phyloP scores from a whole-genome alignment of 2,797 vertebrate species.

The Dermochelys coriacea region DNA sequence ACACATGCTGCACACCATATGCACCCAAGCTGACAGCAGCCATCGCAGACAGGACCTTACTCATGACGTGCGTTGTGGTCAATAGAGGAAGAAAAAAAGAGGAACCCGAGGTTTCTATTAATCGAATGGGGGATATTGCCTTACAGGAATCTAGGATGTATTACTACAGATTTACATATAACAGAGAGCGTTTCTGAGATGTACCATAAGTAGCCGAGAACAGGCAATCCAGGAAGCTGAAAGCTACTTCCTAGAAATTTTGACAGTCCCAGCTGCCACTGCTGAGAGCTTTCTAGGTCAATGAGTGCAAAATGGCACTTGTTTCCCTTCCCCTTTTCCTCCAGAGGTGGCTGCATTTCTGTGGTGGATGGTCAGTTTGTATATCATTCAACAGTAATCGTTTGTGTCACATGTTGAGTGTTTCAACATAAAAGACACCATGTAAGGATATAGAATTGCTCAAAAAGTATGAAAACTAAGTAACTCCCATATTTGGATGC shows the following conservation, averaged over 20 bases:
- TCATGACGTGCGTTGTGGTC: constrained; percentile 69
- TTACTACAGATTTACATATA: constrained; percentile 62
- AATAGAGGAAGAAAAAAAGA: constrained; percentile 69
- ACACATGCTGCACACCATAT: constrained; percentile 64
- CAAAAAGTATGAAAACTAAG: background rate
- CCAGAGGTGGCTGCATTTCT: background rate
- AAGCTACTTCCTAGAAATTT: constrained; percentile 44
- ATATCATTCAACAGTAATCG: background rate
- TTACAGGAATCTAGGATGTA: constrained; percentile 68
- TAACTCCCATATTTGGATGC: background rate
- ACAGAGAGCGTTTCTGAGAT: constrained; percentile 41
- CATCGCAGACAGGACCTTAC: constrained; percentile 50
- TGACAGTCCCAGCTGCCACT: background rate
- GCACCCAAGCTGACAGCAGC: constrained; percentile 44
- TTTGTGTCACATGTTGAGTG: background rate
- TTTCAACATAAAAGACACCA: background rate
- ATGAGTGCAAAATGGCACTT: background rate
- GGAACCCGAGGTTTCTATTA: constrained; percentile 65
- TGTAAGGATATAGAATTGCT: background rate
- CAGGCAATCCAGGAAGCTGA: constrained; percentile 48
- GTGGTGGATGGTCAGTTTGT: background rate
- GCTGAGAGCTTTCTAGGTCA: background rate
- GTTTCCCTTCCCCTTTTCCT: background rate
- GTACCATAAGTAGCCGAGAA: background rate
- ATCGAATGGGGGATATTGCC: background rate